A percentile compares a stretch with the other conserved stretches of the same genome.
Evolutionary conservation across 2,113 vertebrate species (phyloP).

Genomic region (Lanius ludovicianus): DNA sequence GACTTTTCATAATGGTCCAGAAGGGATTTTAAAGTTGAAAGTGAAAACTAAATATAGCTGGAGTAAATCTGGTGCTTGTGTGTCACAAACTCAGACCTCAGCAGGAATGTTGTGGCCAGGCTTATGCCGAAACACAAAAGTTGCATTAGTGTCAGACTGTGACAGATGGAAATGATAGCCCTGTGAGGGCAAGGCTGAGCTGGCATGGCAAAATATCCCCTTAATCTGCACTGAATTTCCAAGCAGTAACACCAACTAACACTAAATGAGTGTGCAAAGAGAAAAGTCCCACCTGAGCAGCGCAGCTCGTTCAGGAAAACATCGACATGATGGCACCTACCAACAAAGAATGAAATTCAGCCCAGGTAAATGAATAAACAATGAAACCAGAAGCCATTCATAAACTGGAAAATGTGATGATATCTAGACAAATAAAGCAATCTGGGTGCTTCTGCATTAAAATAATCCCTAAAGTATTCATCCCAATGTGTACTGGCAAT

Average conservation of each 20-base stretch:
- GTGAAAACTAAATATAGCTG: background rate
- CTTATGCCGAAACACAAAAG: background rate
- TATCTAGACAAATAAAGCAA: slow-evolving; percentile 41
- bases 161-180: background rate
- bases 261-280: background rate
- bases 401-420: slow-evolving; percentile 23
- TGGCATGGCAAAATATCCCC: background rate
- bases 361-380: slow-evolving; percentile 41
- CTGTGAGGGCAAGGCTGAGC: background rate
- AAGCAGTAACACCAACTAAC: background rate
- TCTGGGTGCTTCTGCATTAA: slow-evolving; percentile 37
- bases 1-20: background rate
- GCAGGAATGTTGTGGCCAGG: rapidly evolving
- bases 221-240: background rate
- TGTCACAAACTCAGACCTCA: background rate
- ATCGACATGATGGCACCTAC: background rate
- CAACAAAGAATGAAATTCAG: slow-evolving; percentile 35
- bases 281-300: background rate
- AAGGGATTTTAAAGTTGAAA: background rate
- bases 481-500: slow-evolving; percentile 9
- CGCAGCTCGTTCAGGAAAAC: background rate
- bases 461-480: slow-evolving; percentile 39
- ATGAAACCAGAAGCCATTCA: slow-evolving; percentile 1
- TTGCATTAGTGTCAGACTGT: background rate
- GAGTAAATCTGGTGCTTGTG: background rate